Percentiles rank a stretch among this genome's conserved stretches.
phyloP scores from a whole-genome alignment of 2,888 invertebrate species.

The Lapara coniferarum region DNA sequence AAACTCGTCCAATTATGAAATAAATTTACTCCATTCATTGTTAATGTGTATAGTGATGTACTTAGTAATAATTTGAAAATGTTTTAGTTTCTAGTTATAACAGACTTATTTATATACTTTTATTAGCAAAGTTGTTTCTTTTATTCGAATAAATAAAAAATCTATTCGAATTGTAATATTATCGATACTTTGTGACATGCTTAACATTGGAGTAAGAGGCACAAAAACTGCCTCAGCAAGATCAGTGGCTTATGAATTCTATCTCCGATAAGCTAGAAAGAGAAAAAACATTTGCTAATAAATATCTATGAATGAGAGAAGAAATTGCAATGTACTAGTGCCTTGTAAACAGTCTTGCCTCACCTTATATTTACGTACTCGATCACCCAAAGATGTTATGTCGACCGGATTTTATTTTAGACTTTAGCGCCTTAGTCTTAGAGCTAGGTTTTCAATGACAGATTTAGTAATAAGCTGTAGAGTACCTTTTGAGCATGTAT shows the following conservation, averaged over 20 bases:
- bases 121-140: background rate
- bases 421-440: background rate
- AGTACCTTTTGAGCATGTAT: background rate
- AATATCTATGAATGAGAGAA: constrained; percentile 10
- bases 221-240: no score
- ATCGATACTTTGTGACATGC: no score
- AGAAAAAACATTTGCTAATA: background rate
- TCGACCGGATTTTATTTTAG: constrained; percentile 15
- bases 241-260: no score
- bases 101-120: background rate
- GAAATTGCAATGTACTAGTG: constrained; percentile 44
- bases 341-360: constrained; percentile 71
- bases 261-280: no score
- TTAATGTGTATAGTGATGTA: background rate
- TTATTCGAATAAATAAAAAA: background rate
- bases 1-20: background rate
- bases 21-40: background rate
- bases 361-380: constrained; percentile 40
- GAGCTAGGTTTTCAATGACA: constrained; percentile 5
- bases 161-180: no score
- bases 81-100: background rate
- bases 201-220: no score
- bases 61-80: background rate
- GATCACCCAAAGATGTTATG: constrained; percentile 29
- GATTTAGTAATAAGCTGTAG: background rate